A percentile compares a stretch with the other conserved stretches of the same genome.
Evolutionary conservation across 2,888 invertebrate genomes (phyloP).

Genomic region (Chrysopilus asiliformis): DNA sequence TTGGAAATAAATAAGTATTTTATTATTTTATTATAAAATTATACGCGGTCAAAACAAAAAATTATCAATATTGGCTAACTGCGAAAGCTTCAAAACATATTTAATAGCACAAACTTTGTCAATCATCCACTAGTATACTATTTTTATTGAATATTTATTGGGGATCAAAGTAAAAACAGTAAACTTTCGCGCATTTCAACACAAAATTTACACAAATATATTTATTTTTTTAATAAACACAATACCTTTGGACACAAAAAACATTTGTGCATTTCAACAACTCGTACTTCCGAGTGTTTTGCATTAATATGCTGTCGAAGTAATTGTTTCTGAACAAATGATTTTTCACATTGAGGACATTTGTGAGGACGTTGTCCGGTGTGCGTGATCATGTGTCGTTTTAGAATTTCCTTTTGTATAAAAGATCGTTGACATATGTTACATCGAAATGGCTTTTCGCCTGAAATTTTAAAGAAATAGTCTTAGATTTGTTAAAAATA

Average conservation of each 20-base stretch:
- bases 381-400: slow-evolving; percentile 46
- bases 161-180: too few relatives aligned
- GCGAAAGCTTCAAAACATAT: too few relatives aligned
- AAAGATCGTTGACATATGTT: slow-evolving; percentile 48
- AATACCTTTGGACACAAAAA: slow-evolving; percentile 48
- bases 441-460: slow-evolving; percentile 39
- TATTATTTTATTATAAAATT: too few relatives aligned
- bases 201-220: too few relatives aligned
- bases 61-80: too few relatives aligned
- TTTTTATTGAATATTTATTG: too few relatives aligned
- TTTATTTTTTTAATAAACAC: too few relatives aligned
- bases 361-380: slow-evolving; percentile 49
- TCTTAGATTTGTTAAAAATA: not conserved
- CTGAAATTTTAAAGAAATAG: slow-evolving; percentile 10
- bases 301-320: slow-evolving; percentile 46
- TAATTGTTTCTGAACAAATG: slow-evolving; percentile 60
- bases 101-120: too few relatives aligned
- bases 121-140: too few relatives aligned
- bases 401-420: slow-evolving; percentile 58
- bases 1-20: too few relatives aligned
- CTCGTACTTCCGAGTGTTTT: slow-evolving; percentile 43
- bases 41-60: too few relatives aligned
- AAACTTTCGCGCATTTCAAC: too few relatives aligned
- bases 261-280: slow-evolving; percentile 50
- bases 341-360: slow-evolving; percentile 50